These are phyloP conservation scores for Melanostoma mellinum DNA, from an alignment of 2,888 invertebrate species.

Conservation along the genomic window DNA sequence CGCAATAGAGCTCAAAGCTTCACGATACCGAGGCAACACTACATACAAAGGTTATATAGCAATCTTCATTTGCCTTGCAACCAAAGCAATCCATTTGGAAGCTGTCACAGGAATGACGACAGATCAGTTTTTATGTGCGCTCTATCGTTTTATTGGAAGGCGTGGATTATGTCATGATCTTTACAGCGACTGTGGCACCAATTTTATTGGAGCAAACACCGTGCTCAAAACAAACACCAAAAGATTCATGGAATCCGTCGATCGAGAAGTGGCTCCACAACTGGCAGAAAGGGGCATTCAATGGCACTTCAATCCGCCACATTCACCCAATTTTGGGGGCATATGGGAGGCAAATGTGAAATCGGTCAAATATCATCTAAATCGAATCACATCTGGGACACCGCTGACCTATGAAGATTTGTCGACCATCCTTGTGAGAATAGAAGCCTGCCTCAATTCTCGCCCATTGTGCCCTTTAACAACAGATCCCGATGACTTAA, in stretches of 20 bases:
- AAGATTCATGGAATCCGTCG: not conserved
- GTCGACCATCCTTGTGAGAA: conserved; percentile 37
- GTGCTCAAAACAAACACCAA: conserved; percentile 2
- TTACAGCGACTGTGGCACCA: conserved; percentile 41
- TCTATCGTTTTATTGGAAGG: conserved; percentile 49
- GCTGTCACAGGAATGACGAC: conserved; percentile 49
- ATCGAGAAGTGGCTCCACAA: conserved; percentile 2
- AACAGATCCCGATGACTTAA: conserved; percentile 15
- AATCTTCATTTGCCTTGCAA: conserved; percentile 53
- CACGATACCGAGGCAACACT: conserved; percentile 35
- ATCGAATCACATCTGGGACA: conserved; percentile 8
- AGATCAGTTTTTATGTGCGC: conserved; percentile 32
- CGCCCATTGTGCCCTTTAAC: conserved; percentile 27
- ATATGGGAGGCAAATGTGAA: conserved; percentile 51
- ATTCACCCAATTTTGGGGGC: conserved; percentile 38
- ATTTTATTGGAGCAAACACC: conserved; percentile 38
- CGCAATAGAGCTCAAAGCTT: not conserved
- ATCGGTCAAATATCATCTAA: conserved; percentile 35
- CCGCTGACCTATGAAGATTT: conserved; percentile 30
- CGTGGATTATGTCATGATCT: conserved; percentile 41
- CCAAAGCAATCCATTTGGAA: conserved; percentile 62
- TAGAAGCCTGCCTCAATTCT: conserved; percentile 33
- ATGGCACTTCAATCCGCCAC: conserved; percentile 52
- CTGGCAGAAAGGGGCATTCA: conserved; percentile 24
- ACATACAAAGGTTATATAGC: conserved; percentile 31